phyloP scores from a whole-genome alignment of 2,113 vertebrate genomes.

The Piaya cayana region DNA sequence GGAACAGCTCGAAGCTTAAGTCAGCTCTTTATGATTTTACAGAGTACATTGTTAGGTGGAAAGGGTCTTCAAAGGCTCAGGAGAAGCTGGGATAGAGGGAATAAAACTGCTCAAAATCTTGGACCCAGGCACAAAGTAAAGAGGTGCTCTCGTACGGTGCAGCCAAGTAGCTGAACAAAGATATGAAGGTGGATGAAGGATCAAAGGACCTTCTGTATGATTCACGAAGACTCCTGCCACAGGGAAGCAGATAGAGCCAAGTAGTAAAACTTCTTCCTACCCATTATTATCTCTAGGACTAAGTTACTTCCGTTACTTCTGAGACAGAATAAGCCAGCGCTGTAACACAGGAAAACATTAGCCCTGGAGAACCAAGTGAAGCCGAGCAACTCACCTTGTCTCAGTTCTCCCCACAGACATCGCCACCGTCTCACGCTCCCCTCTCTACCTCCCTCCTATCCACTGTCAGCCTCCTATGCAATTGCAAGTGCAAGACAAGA shows the following conservation, averaged over 20 bases:
- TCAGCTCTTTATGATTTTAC: background rate
- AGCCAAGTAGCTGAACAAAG: background rate
- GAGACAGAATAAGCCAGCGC: background rate
- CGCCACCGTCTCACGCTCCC: background rate
- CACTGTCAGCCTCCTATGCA: background rate
- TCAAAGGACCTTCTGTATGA: background rate
- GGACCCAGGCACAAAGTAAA: background rate
- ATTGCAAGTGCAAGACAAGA: background rate
- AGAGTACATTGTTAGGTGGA: background rate
- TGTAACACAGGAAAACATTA: background rate
- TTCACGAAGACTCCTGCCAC: background rate
- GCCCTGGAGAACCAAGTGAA: background rate
- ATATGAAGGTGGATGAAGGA: background rate
- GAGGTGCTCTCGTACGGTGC: background rate
- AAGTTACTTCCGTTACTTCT: background rate
- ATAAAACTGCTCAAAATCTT: background rate
- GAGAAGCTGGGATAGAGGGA: background rate
- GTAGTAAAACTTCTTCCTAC: background rate
- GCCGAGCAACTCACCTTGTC: background rate
- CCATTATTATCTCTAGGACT: background rate
- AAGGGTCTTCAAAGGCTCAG: background rate
- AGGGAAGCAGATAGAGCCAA: background rate
- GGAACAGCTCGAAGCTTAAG: background rate
- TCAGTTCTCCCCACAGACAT: rapidly evolving
- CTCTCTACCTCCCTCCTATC: background rate